Evolutionary conservation across 2,797 vertebrate genomes (phyloP).

Genomic region (Scolopax rusticola): DNA sequence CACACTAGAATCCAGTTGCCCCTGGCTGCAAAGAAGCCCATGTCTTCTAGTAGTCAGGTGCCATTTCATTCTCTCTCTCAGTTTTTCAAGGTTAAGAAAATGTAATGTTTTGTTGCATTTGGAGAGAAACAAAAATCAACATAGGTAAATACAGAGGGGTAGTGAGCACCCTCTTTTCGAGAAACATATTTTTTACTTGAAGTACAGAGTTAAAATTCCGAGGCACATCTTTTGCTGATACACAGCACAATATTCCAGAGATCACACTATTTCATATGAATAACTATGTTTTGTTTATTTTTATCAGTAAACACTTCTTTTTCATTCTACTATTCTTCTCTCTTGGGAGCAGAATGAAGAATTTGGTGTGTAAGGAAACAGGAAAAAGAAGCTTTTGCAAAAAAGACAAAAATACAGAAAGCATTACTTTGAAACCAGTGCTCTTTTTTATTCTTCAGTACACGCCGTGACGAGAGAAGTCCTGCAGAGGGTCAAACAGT

Average conservation of each 20-base stretch:
- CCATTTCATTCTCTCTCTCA: background rate
- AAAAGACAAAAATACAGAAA: conserved; percentile 51
- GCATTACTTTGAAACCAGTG: conserved; percentile 14
- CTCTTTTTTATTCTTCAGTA: background rate
- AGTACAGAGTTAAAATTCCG: conserved; percentile 23
- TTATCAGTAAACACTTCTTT: conserved; percentile 67
- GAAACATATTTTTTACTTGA: background rate
- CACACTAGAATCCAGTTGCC: background rate
- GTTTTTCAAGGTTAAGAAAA: conserved; percentile 15
- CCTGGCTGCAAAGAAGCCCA: background rate
- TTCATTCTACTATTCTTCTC: conserved; percentile 52
- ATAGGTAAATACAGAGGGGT: background rate
- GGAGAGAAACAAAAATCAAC: conserved; percentile 17
- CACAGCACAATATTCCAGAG: conserved; percentile 12
- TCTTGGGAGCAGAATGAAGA: conserved; percentile 38
- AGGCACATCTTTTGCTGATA: conserved; percentile 42
- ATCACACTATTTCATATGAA: conserved; percentile 62
- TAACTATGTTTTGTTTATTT: conserved; percentile 73
- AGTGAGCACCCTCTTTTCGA: background rate
- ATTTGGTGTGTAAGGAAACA: conserved; percentile 37
- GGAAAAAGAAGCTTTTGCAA: conserved; percentile 49
- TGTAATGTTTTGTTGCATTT: background rate
- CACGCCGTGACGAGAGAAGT: conserved; percentile 4
- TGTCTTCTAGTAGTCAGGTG: background rate
- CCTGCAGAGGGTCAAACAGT: conserved; percentile 47